phyloP scores from a whole-genome alignment of 2,888 invertebrate species.

The Calliphora vomitoria region DNA sequence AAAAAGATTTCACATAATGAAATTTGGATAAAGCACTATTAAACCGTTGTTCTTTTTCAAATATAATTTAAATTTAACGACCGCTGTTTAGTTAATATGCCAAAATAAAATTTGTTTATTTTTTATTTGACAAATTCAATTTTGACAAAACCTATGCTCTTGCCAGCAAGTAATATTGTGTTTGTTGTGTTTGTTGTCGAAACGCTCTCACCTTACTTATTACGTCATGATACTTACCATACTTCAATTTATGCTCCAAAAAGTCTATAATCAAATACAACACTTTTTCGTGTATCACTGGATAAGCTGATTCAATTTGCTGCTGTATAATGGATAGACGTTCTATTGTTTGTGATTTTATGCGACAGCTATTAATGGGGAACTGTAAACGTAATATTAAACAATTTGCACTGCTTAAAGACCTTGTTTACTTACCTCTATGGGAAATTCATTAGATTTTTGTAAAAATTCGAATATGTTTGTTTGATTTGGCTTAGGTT shows the following conservation, averaged over 20 bases:
- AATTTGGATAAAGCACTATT: too few species aligned
- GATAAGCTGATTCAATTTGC: constrained; percentile 87
- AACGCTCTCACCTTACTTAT: too few species aligned
- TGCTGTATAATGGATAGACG: constrained; percentile 77
- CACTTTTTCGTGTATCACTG: constrained; percentile 88
- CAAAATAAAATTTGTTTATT: too few species aligned
- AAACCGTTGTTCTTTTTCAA: too few species aligned
- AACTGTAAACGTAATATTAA: constrained; percentile 76
- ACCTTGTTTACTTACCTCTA: constrained; percentile 75
- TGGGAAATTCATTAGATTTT: constrained; percentile 78
- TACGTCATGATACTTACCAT: constrained; percentile 79
- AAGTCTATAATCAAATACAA: constrained; percentile 87
- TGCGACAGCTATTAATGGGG: constrained; percentile 80
- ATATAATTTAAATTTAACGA: too few species aligned
- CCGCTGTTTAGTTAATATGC: too few species aligned
- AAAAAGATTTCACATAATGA: too few species aligned
- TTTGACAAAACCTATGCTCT: too few species aligned
- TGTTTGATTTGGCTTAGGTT: constrained; percentile 67
- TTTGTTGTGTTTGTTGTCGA: too few species aligned
- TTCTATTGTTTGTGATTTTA: constrained; percentile 77
- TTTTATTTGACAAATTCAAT: too few species aligned
- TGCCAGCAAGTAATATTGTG: too few species aligned
- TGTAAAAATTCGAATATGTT: constrained; percentile 74
- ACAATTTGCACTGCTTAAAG: neutral
- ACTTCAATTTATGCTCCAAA: constrained; percentile 86